Conservation (phyloP, 2,888 invertebrate genomes). For the Oasisia sp. region DNA sequence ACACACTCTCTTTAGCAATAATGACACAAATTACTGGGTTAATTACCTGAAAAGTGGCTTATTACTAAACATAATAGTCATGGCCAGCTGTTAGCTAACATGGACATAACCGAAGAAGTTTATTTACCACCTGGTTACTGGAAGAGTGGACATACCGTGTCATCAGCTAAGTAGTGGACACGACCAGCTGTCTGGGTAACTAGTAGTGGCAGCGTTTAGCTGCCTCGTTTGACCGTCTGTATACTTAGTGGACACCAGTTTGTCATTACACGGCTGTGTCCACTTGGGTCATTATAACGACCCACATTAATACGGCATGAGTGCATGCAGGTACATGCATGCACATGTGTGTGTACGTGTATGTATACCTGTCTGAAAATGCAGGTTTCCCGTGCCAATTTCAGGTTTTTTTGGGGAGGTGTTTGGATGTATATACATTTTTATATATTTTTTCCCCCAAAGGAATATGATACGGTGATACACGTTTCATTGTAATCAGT, state of each 20-base stretch:
- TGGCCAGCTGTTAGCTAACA: not conserved
- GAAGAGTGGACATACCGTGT: not conserved
- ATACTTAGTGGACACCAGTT: not conserved
- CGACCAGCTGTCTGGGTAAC: not conserved
- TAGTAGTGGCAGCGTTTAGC: not conserved
- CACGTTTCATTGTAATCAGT: too few relatives aligned
- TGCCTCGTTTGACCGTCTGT: not conserved
- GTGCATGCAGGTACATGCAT: not conserved
- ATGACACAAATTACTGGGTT: slow-evolving; percentile 8
- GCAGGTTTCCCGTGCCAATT: too few relatives aligned
- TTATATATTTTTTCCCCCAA: not conserved
- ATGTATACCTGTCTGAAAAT: not conserved
- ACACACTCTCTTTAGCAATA: not conserved
- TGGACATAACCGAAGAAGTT: not conserved
- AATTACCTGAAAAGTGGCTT: not conserved
- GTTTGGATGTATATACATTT: not conserved
- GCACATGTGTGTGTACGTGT: not conserved
- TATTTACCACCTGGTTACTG: not conserved
- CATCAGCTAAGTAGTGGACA: not conserved
- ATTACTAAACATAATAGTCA: not conserved
- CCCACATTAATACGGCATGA: not conserved
- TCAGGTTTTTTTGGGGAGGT: too few relatives aligned
- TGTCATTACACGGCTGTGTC: not conserved
- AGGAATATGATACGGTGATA: too few relatives aligned
- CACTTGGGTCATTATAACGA: not conserved